These are phyloP conservation scores for Falco novaeseelandiae DNA, from an alignment of 2,797 vertebrate genomes.

Conservation along the genomic window DNA sequence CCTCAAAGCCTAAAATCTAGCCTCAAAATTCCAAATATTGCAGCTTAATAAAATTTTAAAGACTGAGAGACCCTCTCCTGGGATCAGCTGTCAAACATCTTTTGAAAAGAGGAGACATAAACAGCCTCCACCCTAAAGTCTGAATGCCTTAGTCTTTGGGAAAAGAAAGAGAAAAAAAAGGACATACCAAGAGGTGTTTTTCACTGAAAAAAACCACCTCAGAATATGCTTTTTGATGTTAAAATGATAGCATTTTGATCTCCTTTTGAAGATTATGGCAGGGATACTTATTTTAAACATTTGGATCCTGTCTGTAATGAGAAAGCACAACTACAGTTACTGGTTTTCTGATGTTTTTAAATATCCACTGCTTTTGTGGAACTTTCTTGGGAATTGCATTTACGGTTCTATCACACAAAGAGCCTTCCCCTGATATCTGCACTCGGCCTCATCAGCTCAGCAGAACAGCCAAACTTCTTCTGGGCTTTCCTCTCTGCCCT, in stretches of 20 bases:
- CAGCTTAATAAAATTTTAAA: slow-evolving; percentile 83
- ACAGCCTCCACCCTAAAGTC: slow-evolving; percentile 68
- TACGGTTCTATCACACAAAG: neutral
- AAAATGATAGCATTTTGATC: slow-evolving; percentile 55
- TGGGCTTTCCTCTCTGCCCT: neutral
- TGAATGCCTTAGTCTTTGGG: slow-evolving; percentile 57
- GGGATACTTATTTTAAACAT: slow-evolving; percentile 5
- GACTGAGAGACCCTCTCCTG: slow-evolving; percentile 74
- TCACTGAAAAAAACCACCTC: neutral
- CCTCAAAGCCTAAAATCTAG: slow-evolving; percentile 77
- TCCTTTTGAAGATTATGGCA: slow-evolving; percentile 24
- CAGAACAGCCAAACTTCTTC: neutral
- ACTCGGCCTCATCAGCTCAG: neutral
- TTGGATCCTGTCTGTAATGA: neutral
- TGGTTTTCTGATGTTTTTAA: neutral
- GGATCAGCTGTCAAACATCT: slow-evolving; percentile 86
- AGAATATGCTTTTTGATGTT: slow-evolving; percentile 58
- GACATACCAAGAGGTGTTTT: slow-evolving; percentile 5
- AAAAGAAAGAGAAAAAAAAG: neutral
- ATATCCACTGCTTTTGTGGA: neutral
- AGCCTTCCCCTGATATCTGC: neutral
- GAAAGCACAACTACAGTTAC: neutral
- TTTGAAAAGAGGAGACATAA: slow-evolving; percentile 81
- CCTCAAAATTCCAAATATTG: slow-evolving; percentile 79
- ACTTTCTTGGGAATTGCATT: neutral